Base-by-base conservation (phyloP, 2,888 invertebrate genomes). In the Apomyelois bistriatella region DNA sequence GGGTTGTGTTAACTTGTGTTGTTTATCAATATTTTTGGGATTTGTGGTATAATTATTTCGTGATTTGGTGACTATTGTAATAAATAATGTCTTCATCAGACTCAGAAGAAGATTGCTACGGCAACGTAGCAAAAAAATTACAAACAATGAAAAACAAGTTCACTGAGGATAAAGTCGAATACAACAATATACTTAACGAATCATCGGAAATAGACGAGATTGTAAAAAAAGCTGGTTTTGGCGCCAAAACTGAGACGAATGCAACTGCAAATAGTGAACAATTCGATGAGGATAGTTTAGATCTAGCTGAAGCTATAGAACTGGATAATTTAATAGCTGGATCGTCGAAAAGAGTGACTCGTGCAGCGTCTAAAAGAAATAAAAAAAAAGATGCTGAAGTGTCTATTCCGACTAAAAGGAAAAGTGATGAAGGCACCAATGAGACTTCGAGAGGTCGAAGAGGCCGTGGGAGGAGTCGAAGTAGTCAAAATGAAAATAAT, bases 101-200 rank as follows among this genome's bases (percentile, higher is more conserved):
- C 57, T 88, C 88, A 0, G 89, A 89, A 28, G 86, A 86, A 32
- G 88, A 90, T 57, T 84, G 78, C 59, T 90, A 85, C 59, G 76
- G 82, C 1, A 84, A 85, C 51, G 64, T 76, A 37, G 81, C 81
- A 1, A 70, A 75, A 40, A 83, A 74, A 56, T 64, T 90, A 1
- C 74, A 81, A 32, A 64, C 60, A 1, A 66, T 85, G 49, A 82
- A 70, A 55, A 77, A 70, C 35, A 69, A 70, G 48, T 82, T 72
- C 51, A 54, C 57, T 1, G 72, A 69, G 12, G 74, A 79, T 36
- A 73, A 68, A 43, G 57, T 72, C 6, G 61, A 70, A 36, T 66
- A 55, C 13, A 54, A 57, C 0, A 70, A 63, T 40, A 30, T 74
- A n/a, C 51, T 75, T 1, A 59, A 74, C 55, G 66, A 62, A 8